These are phyloP conservation scores for Brachyalestes nurse DNA, from an alignment of 2,797 vertebrate genomes.

Conservation along the genomic window DNA sequence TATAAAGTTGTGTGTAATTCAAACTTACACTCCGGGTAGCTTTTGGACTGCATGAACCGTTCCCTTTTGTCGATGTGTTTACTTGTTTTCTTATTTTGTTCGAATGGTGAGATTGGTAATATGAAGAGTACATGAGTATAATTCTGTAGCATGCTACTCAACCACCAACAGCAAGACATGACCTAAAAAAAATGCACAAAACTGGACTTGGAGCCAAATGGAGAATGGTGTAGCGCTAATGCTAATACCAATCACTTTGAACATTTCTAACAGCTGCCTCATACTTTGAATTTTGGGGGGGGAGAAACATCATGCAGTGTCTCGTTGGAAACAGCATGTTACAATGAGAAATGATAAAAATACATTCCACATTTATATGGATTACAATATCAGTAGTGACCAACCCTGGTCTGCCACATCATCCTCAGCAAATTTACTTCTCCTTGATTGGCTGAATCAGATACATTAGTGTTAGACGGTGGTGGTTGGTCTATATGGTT, in stretches of 20 bases:
- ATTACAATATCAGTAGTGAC: background rate
- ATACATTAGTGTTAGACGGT: too few species aligned
- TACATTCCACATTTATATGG: background rate
- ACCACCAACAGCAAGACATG: slow-evolving; percentile 58
- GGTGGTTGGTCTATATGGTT: too few species aligned
- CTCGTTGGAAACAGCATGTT: background rate
- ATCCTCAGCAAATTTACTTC: too few species aligned
- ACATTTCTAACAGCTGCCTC: slow-evolving; percentile 56
- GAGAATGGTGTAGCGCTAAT: slow-evolving; percentile 30
- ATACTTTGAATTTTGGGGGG: slow-evolving; percentile 45
- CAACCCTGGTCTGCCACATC: too few species aligned
- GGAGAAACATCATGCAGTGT: background rate
- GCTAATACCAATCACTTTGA: slow-evolving; percentile 49
- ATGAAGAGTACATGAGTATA: slow-evolving; percentile 57
- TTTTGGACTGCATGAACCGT: slow-evolving; percentile 65
- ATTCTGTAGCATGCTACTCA: slow-evolving; percentile 63
- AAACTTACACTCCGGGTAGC: slow-evolving; percentile 60
- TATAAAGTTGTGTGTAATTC: slow-evolving; percentile 69
- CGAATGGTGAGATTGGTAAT: slow-evolving; percentile 57
- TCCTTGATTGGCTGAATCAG: too few species aligned
- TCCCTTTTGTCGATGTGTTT: slow-evolving; percentile 50
- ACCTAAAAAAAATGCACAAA: slow-evolving; percentile 70
- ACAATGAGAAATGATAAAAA: background rate
- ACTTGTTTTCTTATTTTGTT: background rate
- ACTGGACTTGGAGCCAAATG: slow-evolving; percentile 57